Percentiles rank a stretch among this genome's conserved stretches.
phyloP scores from a whole-genome alignment of 2,113 vertebrate species.

The Lepus americanus region DNA sequence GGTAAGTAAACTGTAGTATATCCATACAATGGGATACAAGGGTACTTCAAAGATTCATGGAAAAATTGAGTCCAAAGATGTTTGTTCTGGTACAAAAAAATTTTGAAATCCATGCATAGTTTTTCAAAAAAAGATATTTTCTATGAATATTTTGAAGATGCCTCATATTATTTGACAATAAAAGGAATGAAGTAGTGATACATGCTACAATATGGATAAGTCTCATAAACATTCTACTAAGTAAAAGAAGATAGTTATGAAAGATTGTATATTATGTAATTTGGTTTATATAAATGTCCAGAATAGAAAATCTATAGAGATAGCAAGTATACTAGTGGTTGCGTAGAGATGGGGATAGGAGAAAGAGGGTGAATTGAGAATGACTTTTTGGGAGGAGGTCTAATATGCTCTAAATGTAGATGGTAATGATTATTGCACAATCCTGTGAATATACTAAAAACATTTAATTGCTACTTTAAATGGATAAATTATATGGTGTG shows the following conservation, averaged over 20 bases:
- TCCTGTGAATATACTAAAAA: slow-evolving; percentile 8
- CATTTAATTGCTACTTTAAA: background rate
- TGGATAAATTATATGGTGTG: background rate
- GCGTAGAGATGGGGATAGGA: background rate
- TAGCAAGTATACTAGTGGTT: background rate
- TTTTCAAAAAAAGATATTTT: no score
- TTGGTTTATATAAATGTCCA: background rate
- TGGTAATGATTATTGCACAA: background rate
- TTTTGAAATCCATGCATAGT: no score
- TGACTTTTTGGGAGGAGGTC: background rate
- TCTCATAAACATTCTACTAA: background rate
- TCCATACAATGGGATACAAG: background rate
- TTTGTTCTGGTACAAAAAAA: no score
- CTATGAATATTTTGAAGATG: no score
- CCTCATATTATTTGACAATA: background rate
- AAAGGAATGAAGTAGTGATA: background rate
- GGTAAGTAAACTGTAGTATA: background rate
- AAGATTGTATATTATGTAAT: slow-evolving; percentile 12
- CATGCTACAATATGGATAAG: background rate
- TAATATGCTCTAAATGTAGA: background rate
- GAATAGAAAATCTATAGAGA: background rate
- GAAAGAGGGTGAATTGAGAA: background rate
- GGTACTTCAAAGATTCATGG: no score
- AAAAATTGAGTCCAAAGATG: no score
- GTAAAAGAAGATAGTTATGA: background rate